Percentiles rank a stretch among this genome's conserved stretches.
Evolutionary conservation across 2,113 vertebrate species (phyloP).

Genomic region (Urocitellus parryii): DNA sequence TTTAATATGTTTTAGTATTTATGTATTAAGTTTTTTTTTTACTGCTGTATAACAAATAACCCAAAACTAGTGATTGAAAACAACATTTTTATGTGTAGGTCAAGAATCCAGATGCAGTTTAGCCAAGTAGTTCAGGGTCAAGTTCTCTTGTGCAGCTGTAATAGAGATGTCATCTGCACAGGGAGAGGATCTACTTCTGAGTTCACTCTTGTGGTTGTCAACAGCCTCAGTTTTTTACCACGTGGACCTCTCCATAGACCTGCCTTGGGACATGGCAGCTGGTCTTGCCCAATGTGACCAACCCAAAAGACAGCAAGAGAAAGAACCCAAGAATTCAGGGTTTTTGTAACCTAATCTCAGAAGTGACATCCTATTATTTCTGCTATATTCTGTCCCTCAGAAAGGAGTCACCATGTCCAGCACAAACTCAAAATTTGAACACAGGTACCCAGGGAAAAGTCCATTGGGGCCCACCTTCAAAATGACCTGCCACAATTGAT

Average conservation of each 20-base stretch:
- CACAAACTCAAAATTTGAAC: not conserved
- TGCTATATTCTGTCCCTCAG: not conserved
- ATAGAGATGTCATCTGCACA: not conserved
- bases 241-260: not conserved
- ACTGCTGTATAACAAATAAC: not conserved
- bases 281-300: too few relatives aligned
- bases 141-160: not conserved
- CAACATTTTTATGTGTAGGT: not conserved
- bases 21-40: not conserved
- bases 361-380: not conserved
- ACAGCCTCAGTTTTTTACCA: not conserved
- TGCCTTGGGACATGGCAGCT: too few relatives aligned
- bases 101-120: not conserved
- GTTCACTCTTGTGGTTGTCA: too few relatives aligned
- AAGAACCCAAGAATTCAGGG: not conserved
- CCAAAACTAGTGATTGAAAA: not conserved
- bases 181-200: not conserved
- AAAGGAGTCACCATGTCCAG: not conserved
- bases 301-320: too few relatives aligned
- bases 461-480: too few relatives aligned
- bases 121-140: not conserved
- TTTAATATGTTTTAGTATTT: not conserved
- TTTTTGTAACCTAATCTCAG: not conserved
- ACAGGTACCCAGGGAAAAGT: too few relatives aligned
- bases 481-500: not conserved